Base-by-base conservation (phyloP, 2,888 invertebrate genomes). In the Volucella zonaria region DNA sequence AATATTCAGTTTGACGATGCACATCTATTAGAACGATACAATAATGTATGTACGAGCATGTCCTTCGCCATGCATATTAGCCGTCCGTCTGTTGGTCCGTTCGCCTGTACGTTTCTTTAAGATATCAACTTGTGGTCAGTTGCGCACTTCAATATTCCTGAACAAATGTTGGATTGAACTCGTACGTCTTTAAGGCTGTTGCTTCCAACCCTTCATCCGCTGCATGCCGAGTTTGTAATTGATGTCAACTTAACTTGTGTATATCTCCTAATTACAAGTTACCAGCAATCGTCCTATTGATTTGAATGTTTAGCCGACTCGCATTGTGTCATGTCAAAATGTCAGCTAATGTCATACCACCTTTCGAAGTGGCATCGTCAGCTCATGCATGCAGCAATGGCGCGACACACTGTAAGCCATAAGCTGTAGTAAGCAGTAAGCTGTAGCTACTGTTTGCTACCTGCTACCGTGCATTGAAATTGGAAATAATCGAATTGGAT, bases 301-400 rank as follows among this genome's bases (percentile, higher is more conserved):
- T 86, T 82, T 86, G 86, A 86, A 86, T 82, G 82, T 86, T 81
- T 68, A 76, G 64, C 59, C 81, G 73, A 74, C 66, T 82, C 86
- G 78, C 82, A 82, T 82, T 74, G 82, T 82, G 86, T 78, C 86
- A 86, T 86, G 86, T 82, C 86, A 78, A 86, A 82, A 82, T 82
- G 86, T 82, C 86, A 82, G 76, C 82, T 82, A 82, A 78, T 86
- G 82, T 86, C 86, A 82, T 86, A 74, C 82, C 85, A 81, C 81
- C 85, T 85, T 81, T 85, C 73, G 64, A 62, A 85, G 76, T 81
- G 76, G 71, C 62, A 81, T 81, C 85, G 85, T 70, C 81, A 76
- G 66, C 71, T 52, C 62, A 66, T 85, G 71, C 79, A 80, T 80
- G 76, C 76, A 76, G 42, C 61, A 38, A 68, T 77, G 77, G 77